Conservation (phyloP, 2,888 invertebrate genomes). For the Heliconius ethilla region DNA sequence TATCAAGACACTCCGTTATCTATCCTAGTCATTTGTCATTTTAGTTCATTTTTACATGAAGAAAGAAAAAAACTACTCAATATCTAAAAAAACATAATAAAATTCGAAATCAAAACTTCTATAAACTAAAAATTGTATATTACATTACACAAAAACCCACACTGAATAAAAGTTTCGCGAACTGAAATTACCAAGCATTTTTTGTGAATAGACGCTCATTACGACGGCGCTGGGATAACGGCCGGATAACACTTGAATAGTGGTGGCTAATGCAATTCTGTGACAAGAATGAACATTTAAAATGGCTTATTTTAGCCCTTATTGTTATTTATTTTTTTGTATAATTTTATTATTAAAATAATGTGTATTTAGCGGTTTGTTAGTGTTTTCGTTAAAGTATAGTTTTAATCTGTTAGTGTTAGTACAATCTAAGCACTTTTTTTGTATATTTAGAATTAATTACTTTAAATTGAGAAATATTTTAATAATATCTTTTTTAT, state of each 20-base stretch:
- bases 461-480: too few relatives aligned
- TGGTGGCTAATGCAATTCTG: slow-evolving; percentile 1
- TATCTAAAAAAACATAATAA: not conserved
- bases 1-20: not conserved
- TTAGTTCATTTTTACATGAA: too few relatives aligned
- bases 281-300: slow-evolving; percentile 10
- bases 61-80: not conserved
- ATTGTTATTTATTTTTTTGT: too few relatives aligned
- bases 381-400: too few relatives aligned
- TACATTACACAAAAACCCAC: not conserved
- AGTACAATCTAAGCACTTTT: too few relatives aligned
- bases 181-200: slow-evolving; percentile 8
- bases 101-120: not conserved
- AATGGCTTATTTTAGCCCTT: not conserved
- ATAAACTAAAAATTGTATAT: not conserved
- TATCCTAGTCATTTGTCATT: too few relatives aligned
- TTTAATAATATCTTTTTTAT: too few relatives aligned
- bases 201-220: slow-evolving; percentile 25
- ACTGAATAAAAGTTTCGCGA: not conserved
- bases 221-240: slow-evolving; percentile 16
- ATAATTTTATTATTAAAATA: too few relatives aligned
- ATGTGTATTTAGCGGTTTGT: too few relatives aligned
- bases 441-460: too few relatives aligned
- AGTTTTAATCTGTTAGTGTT: too few relatives aligned
- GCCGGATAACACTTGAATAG: slow-evolving; percentile 7